Conservation (phyloP, 2,888 invertebrate species). For the Orthosia incerta region DNA sequence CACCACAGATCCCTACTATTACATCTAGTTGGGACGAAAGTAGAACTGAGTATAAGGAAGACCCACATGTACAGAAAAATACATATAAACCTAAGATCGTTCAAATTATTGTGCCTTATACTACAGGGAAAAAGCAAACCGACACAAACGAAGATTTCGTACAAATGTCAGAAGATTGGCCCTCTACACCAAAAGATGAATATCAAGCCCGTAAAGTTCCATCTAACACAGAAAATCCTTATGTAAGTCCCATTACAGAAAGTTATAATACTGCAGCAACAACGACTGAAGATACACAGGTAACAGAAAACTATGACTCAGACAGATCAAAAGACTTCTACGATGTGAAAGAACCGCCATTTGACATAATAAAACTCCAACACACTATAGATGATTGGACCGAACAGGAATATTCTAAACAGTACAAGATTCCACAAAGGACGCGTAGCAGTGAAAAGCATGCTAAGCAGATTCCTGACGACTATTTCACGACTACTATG, state of each 20-base stretch:
- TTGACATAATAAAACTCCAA: slow-evolving; percentile 94
- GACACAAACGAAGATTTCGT: slow-evolving; percentile 72
- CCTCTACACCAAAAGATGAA: slow-evolving; percentile 77
- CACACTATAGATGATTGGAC: slow-evolving; percentile 97
- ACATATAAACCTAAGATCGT: slow-evolving; percentile 92
- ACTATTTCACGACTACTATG: slow-evolving; percentile 93
- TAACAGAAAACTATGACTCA: slow-evolving; percentile 88
- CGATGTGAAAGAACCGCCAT: slow-evolving; percentile 90
- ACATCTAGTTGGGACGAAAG: slow-evolving; percentile 79
- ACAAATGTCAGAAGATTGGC: slow-evolving; percentile 86
- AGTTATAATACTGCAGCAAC: slow-evolving; percentile 74
- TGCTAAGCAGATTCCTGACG: slow-evolving; percentile 94
- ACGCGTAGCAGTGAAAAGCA: slow-evolving; percentile 91
- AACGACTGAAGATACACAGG: slow-evolving; percentile 77
- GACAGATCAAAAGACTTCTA: slow-evolving; percentile 87
- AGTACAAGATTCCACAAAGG: slow-evolving; percentile 85
- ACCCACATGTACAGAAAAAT: slow-evolving; percentile 71
- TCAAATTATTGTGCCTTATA: slow-evolving; percentile 96
- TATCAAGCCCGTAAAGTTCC: slow-evolving; percentile 89
- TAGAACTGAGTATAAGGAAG: slow-evolving; percentile 77
- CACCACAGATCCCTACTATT: slow-evolving; percentile 70
- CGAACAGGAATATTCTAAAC: slow-evolving; percentile 93
- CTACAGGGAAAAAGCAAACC: slow-evolving; percentile 85
- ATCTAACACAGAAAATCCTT: slow-evolving; percentile 75
- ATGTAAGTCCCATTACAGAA: slow-evolving; percentile 71